Conservation (phyloP, 2,113 vertebrate genomes). For the Platysteira castanea region DNA sequence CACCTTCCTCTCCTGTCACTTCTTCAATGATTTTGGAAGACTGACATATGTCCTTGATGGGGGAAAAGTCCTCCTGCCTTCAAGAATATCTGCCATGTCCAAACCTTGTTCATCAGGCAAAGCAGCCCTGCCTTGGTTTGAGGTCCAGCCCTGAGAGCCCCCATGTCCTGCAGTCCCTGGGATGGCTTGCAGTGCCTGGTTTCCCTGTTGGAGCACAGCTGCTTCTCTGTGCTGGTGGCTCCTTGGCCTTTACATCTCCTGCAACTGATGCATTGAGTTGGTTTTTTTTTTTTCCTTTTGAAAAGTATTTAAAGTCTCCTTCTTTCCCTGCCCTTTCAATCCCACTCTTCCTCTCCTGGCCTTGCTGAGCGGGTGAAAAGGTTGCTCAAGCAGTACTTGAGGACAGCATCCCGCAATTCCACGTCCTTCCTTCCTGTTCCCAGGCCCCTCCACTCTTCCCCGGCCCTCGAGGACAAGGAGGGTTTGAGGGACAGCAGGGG, state of each 20-base stretch:
- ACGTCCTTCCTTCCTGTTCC: constrained; percentile 36
- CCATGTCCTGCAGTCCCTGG: accelerated
- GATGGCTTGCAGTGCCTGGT: background rate
- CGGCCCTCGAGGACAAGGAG: background rate
- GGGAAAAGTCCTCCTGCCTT: background rate
- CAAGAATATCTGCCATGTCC: accelerated
- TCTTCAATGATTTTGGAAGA: background rate
- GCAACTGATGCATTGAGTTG: background rate
- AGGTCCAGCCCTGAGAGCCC: background rate
- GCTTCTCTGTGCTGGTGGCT: background rate
- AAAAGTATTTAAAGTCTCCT: background rate
- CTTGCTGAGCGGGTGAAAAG: background rate
- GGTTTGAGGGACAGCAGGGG: background rate
- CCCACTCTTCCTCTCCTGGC: background rate
- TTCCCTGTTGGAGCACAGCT: background rate
- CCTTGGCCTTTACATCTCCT: background rate
- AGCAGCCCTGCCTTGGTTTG: background rate
- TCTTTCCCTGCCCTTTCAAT: background rate
- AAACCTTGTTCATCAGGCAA: background rate
- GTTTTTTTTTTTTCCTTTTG: background rate
- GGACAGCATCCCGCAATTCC: background rate
- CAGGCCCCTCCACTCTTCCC: background rate
- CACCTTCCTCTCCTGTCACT: background rate
- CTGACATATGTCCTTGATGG: background rate
- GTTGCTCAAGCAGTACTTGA: constrained; percentile 44